Evolutionary conservation across 2,113 vertebrate genomes (phyloP), one percentile per base, ranked within the genome.

Genomic region (Phalacrocorax aristotelis): DNA sequence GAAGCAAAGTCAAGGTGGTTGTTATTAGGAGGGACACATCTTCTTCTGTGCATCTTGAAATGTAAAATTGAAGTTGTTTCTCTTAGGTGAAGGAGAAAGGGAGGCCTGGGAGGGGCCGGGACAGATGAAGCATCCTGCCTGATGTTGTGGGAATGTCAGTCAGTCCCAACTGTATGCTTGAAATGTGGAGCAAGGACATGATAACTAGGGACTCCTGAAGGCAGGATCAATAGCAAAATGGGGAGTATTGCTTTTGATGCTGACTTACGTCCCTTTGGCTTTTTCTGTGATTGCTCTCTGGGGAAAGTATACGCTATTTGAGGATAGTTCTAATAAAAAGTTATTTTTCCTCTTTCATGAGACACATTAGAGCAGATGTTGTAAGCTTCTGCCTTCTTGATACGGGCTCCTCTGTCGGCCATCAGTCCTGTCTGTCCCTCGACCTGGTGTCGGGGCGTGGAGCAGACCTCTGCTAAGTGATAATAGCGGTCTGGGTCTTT

Each of bases 11-110:
- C 29, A 30, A 30, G 27, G 49, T 27, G 6, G 27, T 30, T 52
- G 57, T 44, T 78, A 16, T 4, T 71, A 38, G 32, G 64, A 77
- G 57, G 22, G 72, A 40, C 40, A 42, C 13, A 0, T 30, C 48
- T 9, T 66, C 25, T 38, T 52, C 25, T 1, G 0, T 32, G 20
- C 38, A 8, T 40, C 61, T 49, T 0, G 0, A 46, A 69, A 55
- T 32, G 42, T 49, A 14, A 40, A 52, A 61, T 1, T 13, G 20
- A 58, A 46, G 44, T 30, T 40, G 34, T 60, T 78, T 46, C 23
- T 51, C 27, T n/a, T 19, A 13, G 29, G 42, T 71, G 42, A 48
- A 72, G 51, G 68, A 74, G 62, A 87, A 62, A 40, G 30, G 49
- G 38, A 40, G 34, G 15, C 13, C 27, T n/a, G 44, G 32, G 55